Conservation (phyloP, 2,797 vertebrate species). For the Vespertilio murinus region DNA sequence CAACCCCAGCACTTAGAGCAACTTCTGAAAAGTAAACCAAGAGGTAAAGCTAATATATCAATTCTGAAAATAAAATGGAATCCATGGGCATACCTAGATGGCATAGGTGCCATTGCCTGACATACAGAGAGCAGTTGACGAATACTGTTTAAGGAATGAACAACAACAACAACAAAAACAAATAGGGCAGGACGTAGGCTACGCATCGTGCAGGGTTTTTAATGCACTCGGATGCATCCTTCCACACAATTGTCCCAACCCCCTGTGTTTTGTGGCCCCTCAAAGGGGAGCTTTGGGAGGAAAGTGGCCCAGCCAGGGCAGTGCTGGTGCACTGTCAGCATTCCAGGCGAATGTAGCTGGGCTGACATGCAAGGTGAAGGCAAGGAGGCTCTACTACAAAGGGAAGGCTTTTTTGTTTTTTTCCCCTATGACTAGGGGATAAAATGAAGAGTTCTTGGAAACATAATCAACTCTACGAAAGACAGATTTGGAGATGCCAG, state of each 20-base stretch:
- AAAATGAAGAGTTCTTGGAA: conserved; percentile 36
- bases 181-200: not conserved
- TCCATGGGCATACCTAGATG: not conserved
- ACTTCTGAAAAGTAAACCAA: conserved; percentile 6
- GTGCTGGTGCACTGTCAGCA: not conserved
- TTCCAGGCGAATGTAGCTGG: not conserved
- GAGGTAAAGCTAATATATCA: not conserved
- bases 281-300: not conserved
- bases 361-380: not conserved
- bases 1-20: not conserved
- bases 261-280: not conserved
- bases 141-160: not conserved
- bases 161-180: too few relatives aligned
- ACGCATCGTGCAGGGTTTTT: not conserved
- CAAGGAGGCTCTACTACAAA: not conserved
- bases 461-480: conserved; percentile 37
- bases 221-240: not conserved
- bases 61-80: not conserved
- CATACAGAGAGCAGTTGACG: not conserved
- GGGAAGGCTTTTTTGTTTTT: not conserved
- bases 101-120: not conserved
- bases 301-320: not conserved
- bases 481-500: conserved; percentile 18
- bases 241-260: not conserved
- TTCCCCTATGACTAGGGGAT: not conserved